Evolutionary conservation across 2,888 invertebrate genomes (phyloP), one percentile per base, ranked within the genome.

Genomic region (Ophion ventricosus): DNA sequence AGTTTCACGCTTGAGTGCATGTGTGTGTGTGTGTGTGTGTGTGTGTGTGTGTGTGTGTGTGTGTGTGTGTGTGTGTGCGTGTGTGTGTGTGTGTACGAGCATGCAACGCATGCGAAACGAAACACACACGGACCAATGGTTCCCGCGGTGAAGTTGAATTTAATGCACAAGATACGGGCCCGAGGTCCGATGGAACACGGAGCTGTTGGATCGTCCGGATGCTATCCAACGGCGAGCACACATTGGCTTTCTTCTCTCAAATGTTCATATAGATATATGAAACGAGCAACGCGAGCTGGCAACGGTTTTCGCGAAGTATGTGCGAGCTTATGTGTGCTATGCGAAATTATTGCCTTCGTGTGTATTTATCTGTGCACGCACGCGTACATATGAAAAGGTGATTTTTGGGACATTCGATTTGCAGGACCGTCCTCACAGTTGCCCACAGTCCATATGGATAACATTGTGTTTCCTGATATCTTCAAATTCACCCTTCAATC

Each of bases 191-290:
- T 74, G 72, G 2, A 25, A 25, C 57, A 14, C 57, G 57, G 72
- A 4, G 54, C 35, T 78, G 78, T 67, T 59, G 69, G 56, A 57
- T 64, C 25, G 56, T 40, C 66, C 54, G 25, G 66, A 66, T 84
- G 70, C 84, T 84, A 69, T 79, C 85, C 25, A 75, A 43, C 40
- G 67, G 72, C 66, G 54, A 76, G 70, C 63, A 74, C 85, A 63
- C 87, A 69, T 69, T 26, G 77, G 85, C 88, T 89, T 88, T 89
- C 89, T 85, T 89, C 86, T 89, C 85, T 87, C 80, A 85, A 43
- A 79, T 70, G 76, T 76, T 64, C 63, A 17, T 54, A 54, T 54
- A 54, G 59, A 82, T 74, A 73, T 67, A 82, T 67, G 77, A 57
- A 78, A 23, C 70, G 23, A 64, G 29, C 57, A 26, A 26, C 20